Conservation (phyloP, 2,888 invertebrate species). For the Acleris cristana region DNA sequence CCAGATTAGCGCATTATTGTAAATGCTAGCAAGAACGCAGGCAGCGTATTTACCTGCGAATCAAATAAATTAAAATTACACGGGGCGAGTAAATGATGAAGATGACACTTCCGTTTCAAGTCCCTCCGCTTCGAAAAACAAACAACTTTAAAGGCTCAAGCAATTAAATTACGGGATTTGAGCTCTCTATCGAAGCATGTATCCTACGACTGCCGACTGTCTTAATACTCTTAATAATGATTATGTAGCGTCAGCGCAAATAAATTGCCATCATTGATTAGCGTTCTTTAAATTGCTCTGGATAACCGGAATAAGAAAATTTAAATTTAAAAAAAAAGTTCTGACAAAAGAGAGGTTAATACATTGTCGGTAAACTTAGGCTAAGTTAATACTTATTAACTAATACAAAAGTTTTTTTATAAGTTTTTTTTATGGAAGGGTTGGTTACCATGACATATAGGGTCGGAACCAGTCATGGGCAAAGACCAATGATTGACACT, state of each 20-base stretch:
- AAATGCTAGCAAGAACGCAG: slow-evolving; percentile 2
- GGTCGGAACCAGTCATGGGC: too few species aligned
- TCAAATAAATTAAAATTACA: slow-evolving; percentile 17
- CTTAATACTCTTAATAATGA: not conserved
- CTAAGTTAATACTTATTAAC: too few species aligned
- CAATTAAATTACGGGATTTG: slow-evolving; percentile 8
- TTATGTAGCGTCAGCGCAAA: not conserved
- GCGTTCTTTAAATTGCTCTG: too few species aligned
- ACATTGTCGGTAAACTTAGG: too few species aligned
- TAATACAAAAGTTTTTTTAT: too few species aligned
- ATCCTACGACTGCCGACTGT: not conserved
- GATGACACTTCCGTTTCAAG: slow-evolving; percentile 19
- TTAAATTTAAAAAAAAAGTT: too few species aligned
- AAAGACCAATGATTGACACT: too few species aligned
- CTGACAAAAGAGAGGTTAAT: too few species aligned
- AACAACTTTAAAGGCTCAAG: slow-evolving; percentile 7
- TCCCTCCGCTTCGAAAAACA: slow-evolving; percentile 8
- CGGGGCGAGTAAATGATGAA: slow-evolving; percentile 9
- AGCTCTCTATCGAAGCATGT: not conserved
- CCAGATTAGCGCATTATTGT: slow-evolving; percentile 11
- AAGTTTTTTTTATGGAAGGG: too few species aligned
- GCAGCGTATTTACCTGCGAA: slow-evolving; percentile 9
- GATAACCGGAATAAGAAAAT: too few species aligned
- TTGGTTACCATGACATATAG: too few species aligned
- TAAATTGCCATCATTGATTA: too few species aligned